Evolutionary conservation across 2,797 vertebrate genomes (phyloP), one percentile per base, ranked within the genome.

Genomic region (Falco berigora): DNA sequence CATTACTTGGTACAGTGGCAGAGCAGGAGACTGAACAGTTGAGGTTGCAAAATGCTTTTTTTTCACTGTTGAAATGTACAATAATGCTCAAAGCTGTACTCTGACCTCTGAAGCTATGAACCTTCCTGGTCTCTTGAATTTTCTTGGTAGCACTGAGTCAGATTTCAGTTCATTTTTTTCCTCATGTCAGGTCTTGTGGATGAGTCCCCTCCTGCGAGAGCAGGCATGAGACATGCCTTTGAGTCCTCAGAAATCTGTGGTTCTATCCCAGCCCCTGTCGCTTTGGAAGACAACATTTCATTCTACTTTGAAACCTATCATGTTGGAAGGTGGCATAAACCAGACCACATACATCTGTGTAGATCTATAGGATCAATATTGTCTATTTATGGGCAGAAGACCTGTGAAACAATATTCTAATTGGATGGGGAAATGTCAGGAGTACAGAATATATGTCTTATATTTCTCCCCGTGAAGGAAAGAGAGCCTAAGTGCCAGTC

Each of bases 181-280:
- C 32, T 38, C 8, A 1, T 6, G 14, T 49, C 34, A 62, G 32
- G 79, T 55, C 67, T 36, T 42, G 71, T 59, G 55, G 30, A 56
- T 0, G 3, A 76, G 64, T n/a, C 24, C 13, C 1, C 4, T 63
- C 22, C 78, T 77, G 44, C 0, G 2, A 55, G 68, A 66, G 36
- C 15, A 42, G 56, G 42, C 44, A 34, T 11, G 47, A 86, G 49
- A 36, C 3, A 3, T 28, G 63, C 69, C 53, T 84, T 30, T 50
- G 59, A 73, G 82, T 28, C 46, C 36, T 72, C 32, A 20, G 42
- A 34, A 76, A 52, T 18, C 62, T 64, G 34, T 52, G 52, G 40
- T 38, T 76, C 25, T 24, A 13, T 55, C 28, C 16, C 25, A 49
- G 61, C 32, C 22, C 14, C 42, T 30, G 25, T 20, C 42, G 8